These are phyloP conservation scores for Caenorhabditis sulstoni DNA, from an alignment of 2,888 invertebrate genomes.

Conservation along the genomic window DNA sequence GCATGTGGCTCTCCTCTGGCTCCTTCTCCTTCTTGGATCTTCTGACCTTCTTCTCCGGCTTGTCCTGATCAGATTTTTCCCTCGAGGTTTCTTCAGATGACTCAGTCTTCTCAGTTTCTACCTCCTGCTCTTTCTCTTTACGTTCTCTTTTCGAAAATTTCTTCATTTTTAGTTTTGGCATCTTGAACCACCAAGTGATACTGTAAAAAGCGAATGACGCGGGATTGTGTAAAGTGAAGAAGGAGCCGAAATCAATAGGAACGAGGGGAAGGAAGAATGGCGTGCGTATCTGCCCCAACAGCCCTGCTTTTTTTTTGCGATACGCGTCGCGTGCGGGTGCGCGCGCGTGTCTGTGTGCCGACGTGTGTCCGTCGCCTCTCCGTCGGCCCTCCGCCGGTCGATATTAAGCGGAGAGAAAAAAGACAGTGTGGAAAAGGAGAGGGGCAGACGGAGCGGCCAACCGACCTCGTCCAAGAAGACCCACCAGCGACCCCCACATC, in stretches of 20 bases:
- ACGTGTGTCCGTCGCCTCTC: neutral
- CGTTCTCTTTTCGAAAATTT: neutral
- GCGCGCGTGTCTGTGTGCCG: slow-evolving; percentile 29
- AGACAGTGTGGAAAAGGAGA: slow-evolving; percentile 2
- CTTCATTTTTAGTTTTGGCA: slow-evolving; percentile 1
- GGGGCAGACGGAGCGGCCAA: slow-evolving; percentile 39
- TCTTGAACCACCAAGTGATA: neutral
- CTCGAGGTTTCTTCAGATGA: too few species aligned
- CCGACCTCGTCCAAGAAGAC: slow-evolving; percentile 12
- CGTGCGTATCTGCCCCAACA: neutral
- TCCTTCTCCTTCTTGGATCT: too few species aligned
- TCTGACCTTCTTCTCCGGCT: too few species aligned
- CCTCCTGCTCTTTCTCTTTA: neutral
- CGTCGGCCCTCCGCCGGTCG: slow-evolving; percentile 19
- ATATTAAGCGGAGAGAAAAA: neutral
- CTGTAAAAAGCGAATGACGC: neutral
- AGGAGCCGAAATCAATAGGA: too few species aligned
- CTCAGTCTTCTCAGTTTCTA: neutral
- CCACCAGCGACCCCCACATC: neutral
- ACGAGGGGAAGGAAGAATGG: neutral
- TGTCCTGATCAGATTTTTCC: neutral
- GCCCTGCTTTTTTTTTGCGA: slow-evolving; percentile 23
- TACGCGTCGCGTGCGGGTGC: slow-evolving; percentile 29
- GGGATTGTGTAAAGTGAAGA: too few species aligned
- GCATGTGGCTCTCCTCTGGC: too few species aligned